Evolutionary conservation across 2,888 invertebrate species (phyloP), one percentile per base, ranked within the genome.

Genomic region (Sminthurides aquaticus): DNA sequence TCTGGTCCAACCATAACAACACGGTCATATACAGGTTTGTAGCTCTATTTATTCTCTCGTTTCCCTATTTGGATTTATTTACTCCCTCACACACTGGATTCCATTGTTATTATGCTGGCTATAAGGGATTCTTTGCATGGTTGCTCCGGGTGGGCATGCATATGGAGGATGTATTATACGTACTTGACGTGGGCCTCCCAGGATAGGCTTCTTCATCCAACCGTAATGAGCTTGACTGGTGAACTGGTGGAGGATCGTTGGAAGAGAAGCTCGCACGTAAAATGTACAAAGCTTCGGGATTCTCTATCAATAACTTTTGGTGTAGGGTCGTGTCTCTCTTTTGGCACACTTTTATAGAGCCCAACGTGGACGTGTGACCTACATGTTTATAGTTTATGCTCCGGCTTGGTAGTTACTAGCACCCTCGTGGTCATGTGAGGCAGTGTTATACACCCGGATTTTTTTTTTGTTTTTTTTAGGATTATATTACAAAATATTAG

Each of bases 1-100:
- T 74, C 56, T 74, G 74, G 74, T 74, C 71, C 57, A 71, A 69
- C 61, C 71, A 72, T 65, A 72, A 74, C 63, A 69, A 70, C 63
- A 71, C 73, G 2, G 72, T 72, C 61, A 74, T 74, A 65, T 74
- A 74, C 74, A 74, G 74, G 74, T 74, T 59, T 64, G 67, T 64
- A 27, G 43, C 43, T 34, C 43, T 34, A 34, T 34, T 34, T 34
- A 34, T 34, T 34, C n/a, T 24, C 54, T 52, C 24, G n/a, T 52
- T 52, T 20, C n/a, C 24, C n/a, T 34, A 11, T 15, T 34, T 34
- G 8, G 43, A 34, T 34, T 34, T 34, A 34, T 34, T 34, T 34
- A 34, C 43, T 34, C 15, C 15, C 43, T 15, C 15, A 11, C 43
- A 11, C 43, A 34, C 43, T 34, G 8, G 15, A 34, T 34, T 34